Evolutionary conservation across 1,140 invertebrate species (phyloP).

Genomic region (Brachionus angularis): DNA sequence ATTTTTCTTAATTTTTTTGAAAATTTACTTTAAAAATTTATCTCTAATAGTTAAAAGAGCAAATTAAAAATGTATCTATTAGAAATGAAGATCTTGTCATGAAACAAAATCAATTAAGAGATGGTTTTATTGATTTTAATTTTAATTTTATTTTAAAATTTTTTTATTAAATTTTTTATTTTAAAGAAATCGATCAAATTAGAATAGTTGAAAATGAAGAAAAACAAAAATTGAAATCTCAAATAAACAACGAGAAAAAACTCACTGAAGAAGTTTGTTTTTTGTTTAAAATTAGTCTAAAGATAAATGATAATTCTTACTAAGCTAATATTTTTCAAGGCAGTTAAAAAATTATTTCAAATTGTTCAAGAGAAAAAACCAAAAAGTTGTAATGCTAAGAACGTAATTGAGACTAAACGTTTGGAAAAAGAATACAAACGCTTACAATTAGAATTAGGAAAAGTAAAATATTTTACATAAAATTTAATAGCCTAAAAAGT

Average conservation of each 20-base stretch:
- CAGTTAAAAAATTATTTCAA: constrained; percentile 92
- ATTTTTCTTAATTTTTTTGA: background rate
- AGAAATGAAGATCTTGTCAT: constrained; percentile 14
- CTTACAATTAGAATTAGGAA: constrained; percentile 87
- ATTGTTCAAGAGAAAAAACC: constrained; percentile 85
- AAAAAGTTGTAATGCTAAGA: constrained; percentile 59
- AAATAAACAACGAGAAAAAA: constrained; percentile 80
- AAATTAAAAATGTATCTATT: background rate
- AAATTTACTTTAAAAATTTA: no score
- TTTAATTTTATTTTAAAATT: background rate
- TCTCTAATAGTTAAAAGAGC: constrained; percentile 7
- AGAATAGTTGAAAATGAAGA: constrained; percentile 10
- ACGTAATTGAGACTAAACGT: constrained; percentile 72
- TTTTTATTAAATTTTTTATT: background rate
- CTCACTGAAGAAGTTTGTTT: constrained; percentile 56
- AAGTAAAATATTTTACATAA: constrained; percentile 76
- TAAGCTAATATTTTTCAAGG: constrained; percentile 61
- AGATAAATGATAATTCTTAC: background rate
- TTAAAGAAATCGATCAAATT: background rate
- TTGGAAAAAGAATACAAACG: constrained; percentile 92
- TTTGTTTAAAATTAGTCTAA: background rate
- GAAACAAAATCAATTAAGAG: constrained; percentile 16
- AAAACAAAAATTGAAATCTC: constrained; percentile 62
- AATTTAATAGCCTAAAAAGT: constrained; percentile 88
- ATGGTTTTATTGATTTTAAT: background rate